Conservation (phyloP, 2,113 vertebrate species). For the Strigops habroptila region DNA sequence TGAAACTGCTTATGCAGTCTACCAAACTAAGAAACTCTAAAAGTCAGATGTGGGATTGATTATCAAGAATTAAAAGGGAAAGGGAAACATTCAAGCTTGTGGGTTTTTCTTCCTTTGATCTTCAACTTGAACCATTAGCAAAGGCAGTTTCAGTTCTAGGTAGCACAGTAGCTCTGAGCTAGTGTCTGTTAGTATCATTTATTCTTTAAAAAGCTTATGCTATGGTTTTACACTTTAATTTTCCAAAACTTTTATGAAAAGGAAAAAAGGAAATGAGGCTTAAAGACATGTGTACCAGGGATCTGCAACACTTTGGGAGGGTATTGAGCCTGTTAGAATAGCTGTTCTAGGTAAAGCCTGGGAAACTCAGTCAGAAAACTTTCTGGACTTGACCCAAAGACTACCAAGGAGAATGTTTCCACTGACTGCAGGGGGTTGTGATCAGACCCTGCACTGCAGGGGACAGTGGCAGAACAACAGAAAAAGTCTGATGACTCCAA, state of each 20-base stretch:
- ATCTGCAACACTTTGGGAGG: neutral
- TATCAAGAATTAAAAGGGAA: neutral
- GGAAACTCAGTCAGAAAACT: neutral
- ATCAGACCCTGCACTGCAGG: neutral
- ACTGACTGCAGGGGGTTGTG: neutral
- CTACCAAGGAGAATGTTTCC: neutral
- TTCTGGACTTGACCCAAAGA: neutral
- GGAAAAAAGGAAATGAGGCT: neutral
- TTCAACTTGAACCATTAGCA: neutral
- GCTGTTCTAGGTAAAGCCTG: neutral
- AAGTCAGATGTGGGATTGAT: neutral
- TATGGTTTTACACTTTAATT: neutral
- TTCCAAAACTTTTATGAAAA: neutral
- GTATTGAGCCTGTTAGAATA: neutral
- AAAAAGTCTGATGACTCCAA: neutral
- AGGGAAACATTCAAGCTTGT: neutral
- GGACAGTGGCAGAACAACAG: neutral
- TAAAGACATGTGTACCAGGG: neutral
- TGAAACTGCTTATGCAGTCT: neutral
- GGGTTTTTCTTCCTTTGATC: neutral
- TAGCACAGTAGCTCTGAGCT: neutral
- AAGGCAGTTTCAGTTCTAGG: neutral
- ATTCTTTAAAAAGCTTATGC: neutral
- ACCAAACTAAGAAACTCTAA: neutral
- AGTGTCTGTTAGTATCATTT: neutral